Base-by-base conservation (phyloP, 2,888 invertebrate genomes). In the Ichneumoninae sp. region DNA sequence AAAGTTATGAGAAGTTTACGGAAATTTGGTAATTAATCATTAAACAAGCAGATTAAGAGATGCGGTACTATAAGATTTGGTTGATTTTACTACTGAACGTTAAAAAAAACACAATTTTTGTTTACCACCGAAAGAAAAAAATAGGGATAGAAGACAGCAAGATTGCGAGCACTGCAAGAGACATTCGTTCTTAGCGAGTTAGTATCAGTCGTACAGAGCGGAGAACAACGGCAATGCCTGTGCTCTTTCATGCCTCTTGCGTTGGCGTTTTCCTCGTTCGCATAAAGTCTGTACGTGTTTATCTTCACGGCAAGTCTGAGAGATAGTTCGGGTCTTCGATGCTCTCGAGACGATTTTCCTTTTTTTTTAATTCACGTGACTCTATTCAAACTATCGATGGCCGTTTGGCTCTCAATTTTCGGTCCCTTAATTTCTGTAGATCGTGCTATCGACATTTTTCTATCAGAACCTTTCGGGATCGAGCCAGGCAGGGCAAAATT, bases 201-300 rank as follows among this genome's bases (percentile, higher is more conserved):
- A 44, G 52, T 83, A 82, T 83, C 77, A 71, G 52, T 33, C 8
- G 54, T 52, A 7, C 26, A 4, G 22, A 54, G 75, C 68, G 19
- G 74, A 75, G 84, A 86, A 88, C 88, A 87, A 89, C 74, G 77
- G 80, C 81, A 88, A 89, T 87, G 88, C 87, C 87, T 77, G 87
- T 87, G 88, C 83, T 88, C 89, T 90, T 91, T 90, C 87, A 88
- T 89, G 86, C 86, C 85, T 85, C 79, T 87, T 85, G 91, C 91
- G 90, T 91, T 91, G 91, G 90, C 91, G 89, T 91, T 89, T 85
- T 84, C 83, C 89, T 88, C 88, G 89, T 89, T 89, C 88, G 84
- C 88, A 89, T 90, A 91, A 91, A 91, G 85, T 87, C 68, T 83
- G 65, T 57, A 52, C 63, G 40, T n/a, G 70, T 33, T 47, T 47